Base-by-base conservation (phyloP, 2,888 invertebrate species). In the Drosophila borealis region DNA sequence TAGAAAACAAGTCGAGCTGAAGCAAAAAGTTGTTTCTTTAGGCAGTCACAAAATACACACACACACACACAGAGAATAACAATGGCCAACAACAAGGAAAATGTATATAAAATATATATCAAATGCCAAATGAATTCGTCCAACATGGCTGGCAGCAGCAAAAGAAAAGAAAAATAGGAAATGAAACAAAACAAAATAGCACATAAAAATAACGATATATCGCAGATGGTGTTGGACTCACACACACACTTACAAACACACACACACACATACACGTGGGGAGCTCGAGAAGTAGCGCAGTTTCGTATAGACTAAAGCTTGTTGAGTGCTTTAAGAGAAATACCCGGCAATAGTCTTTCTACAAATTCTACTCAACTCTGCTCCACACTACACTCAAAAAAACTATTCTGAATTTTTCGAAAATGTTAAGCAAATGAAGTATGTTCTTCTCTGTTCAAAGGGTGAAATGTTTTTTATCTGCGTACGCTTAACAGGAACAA, bases 131-230 rank as follows among this genome's bases (percentile, higher is more conserved):
- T 79, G 80, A 75, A 68, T 71, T 79, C 64, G 54, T 50, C 50
- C 71, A 74, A 57, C 69, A 57, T 48, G 60, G 46, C 51, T 34
- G 44, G 19, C 37, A 50, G 50, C 21, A 21, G 21, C 39, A 80
- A 29, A 80, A 53, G 41, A 67, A 69, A 60, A 48, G 46, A 63
- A 56, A 55, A 39, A 59, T 59, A 55, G 79, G 44, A 69, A 66
- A 57, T 25, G 70, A 54, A 61, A 71, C 67, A 66, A 63, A 68
- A 69, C 56, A 55, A 76, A 82, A 71, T 67, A 61, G 46, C 69
- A 80, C 77, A 80, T 74, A 62, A 71, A 73, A 71, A 76, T 66
- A 64, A 72, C 69, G 69, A 73, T 84, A 53, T 72, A 74, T 66
- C 33, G 65, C 55, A 66, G 80, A 65, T 79, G 73, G 65, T 50